A percentile compares a stretch with the other conserved stretches of the same genome.
These are phyloP conservation scores for Spondyliosoma cantharus DNA, from an alignment of 2,797 vertebrate genomes.

Conservation along the genomic window DNA sequence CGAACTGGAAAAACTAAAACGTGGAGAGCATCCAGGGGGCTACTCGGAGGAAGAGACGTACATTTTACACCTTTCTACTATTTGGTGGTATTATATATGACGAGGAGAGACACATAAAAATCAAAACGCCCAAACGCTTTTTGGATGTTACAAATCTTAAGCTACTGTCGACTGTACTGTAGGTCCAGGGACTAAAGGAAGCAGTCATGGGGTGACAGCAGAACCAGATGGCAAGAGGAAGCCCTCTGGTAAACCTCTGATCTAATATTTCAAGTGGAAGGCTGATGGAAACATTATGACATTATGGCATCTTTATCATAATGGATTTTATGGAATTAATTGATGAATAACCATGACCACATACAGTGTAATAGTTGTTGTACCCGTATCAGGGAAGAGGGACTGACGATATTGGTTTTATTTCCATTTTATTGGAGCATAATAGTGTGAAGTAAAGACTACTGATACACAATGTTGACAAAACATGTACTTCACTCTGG, in stretches of 20 bases:
- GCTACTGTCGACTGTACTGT: neutral
- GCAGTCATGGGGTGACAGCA: slow-evolving; percentile 46
- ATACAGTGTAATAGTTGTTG: slow-evolving; percentile 15
- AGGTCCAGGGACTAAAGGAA: slow-evolving; percentile 34
- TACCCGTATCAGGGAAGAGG: neutral
- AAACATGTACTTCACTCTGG: neutral
- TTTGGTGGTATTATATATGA: neutral
- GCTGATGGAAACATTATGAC: slow-evolving; percentile 59
- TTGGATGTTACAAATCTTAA: slow-evolving; percentile 18
- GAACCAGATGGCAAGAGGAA: slow-evolving; percentile 70
- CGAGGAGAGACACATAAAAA: slow-evolving; percentile 9
- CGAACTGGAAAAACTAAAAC: neutral
- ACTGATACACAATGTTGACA: too few relatives aligned
- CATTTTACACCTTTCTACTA: neutral
- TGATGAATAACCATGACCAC: slow-evolving; percentile 30
- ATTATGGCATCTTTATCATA: slow-evolving; percentile 47
- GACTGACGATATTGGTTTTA: slow-evolving; percentile 11
- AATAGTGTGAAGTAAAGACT: neutral
- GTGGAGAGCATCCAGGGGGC: neutral
- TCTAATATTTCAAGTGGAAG: slow-evolving; percentile 74
- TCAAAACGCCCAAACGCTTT: neutral
- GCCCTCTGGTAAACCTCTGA: slow-evolving; percentile 68
- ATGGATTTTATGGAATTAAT: slow-evolving; percentile 45
- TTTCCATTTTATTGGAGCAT: slow-evolving; percentile 17
- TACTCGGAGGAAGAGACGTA: neutral